Evolutionary conservation across 2,888 invertebrate species (phyloP).

Genomic region (Theretra japonica): DNA sequence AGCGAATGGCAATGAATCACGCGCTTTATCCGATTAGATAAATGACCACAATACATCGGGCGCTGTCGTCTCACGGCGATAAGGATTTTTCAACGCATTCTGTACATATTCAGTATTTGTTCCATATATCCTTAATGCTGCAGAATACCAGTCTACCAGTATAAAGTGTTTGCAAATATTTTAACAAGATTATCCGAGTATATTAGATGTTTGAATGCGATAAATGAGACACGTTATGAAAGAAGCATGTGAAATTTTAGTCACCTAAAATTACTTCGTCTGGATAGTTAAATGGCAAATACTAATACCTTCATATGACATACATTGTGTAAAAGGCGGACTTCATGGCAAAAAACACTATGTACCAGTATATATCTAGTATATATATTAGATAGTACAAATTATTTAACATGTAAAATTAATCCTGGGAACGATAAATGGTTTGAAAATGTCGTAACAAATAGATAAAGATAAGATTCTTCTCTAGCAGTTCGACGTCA

Average conservation of each 20-base stretch:
- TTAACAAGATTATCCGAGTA: not conserved
- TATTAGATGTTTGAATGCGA: not conserved
- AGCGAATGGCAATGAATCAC: constrained; percentile 37
- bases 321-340: too few relatives aligned
- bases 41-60: constrained; percentile 42
- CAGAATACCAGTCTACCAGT: not conserved
- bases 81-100: not conserved
- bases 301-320: too few relatives aligned
- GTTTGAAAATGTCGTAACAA: too few relatives aligned
- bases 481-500: too few relatives aligned
- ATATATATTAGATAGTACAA: too few relatives aligned
- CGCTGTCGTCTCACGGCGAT: constrained; percentile 20
- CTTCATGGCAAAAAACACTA: too few relatives aligned
- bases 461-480: too few relatives aligned
- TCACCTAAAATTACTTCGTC: not conserved
- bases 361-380: too few relatives aligned
- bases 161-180: not conserved
- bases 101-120: not conserved
- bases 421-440: too few relatives aligned
- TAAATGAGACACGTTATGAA: not conserved
- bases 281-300: too few relatives aligned
- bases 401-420: too few relatives aligned
- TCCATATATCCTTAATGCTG: too few relatives aligned
- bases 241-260: not conserved
- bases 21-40: constrained; percentile 54